These are phyloP conservation scores for Typhlichthys eigenmanni DNA, from an alignment of 2,797 vertebrate genomes.

Conservation along the genomic window DNA sequence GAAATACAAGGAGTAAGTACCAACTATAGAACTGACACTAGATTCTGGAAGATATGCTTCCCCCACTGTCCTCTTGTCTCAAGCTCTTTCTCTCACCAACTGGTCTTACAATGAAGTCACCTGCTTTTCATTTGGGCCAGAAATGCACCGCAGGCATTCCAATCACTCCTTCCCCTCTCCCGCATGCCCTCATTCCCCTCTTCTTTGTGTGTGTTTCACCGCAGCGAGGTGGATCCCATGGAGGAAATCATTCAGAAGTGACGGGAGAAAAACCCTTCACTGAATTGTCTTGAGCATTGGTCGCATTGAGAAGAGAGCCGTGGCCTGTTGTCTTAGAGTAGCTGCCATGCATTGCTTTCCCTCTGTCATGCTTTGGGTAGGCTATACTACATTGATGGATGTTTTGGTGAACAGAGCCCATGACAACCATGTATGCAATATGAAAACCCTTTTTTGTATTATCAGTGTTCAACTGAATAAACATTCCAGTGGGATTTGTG, in stretches of 20 bases:
- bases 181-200: constrained; percentile 18
- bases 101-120: constrained; percentile 71
- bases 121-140: constrained; percentile 80
- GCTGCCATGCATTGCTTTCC: too few species aligned
- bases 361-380: too few species aligned
- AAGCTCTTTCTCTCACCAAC: constrained; percentile 60
- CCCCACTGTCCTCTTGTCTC: constrained; percentile 57
- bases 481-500: constrained; percentile 5
- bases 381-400: too few species aligned
- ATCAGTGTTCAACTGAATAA: not conserved
- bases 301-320: too few species aligned
- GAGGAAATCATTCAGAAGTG: too few species aligned
- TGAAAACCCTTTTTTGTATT: not conserved
- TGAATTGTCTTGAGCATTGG: too few species aligned
- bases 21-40: too few species aligned
- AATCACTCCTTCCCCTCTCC: constrained; percentile 30
- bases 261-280: too few species aligned
- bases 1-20: too few species aligned
- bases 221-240: too few species aligned
- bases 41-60: constrained; percentile 33
- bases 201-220: too few species aligned
- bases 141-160: constrained; percentile 75
- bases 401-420: not conserved
- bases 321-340: too few species aligned
- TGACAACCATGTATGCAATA: not conserved